Evolutionary conservation across 2,113 vertebrate species (phyloP), one percentile per base, ranked within the genome.

Genomic region (Mesoclemmys tuberculata): DNA sequence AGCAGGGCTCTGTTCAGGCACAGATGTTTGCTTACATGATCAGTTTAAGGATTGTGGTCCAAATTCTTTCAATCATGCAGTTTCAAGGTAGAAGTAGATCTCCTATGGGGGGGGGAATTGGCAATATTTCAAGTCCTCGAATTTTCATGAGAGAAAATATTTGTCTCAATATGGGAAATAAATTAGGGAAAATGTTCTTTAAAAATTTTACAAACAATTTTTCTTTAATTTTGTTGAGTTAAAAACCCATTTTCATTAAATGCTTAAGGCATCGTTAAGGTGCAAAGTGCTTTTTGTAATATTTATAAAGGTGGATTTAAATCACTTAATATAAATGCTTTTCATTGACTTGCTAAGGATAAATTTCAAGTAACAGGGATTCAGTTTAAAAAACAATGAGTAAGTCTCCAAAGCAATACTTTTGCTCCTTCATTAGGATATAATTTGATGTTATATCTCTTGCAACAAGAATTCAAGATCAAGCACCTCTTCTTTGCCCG

Each of bases 401-500:
- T 91, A 87, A 54, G 56, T 54, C 54, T 90, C 78, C 10, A 3
- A 75, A 75, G 71, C 10, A 74, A 44, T 44, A 21, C 7, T 4
- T n/a, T 9, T n/a, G 8, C 18, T 11, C 88, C 11, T 92, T 91
- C 52, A 19, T n/a, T 89, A 85, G 83, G 51, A 35, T 13, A 88
- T 19, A 75, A 10, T 48, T 64, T 64, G 61, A 64, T 93, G 92
- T 88, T 74, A 44, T 21, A 22, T 75, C 19, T 75, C 24, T 44
- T 44, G 38, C 38, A 6, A 44, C n/a, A 79, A 95, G 83, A 81
- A 90, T 87, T 96, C 90, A 87, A 61, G 82, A 87, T 75, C 14
- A 97, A 93, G 27, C 18, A n/a, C 14, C 35, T 58, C 71, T 80
- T 88, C 56, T 93, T 93, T 78, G 48, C 38, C 21, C 8, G 61